Evolutionary conservation across 2,797 vertebrate species (phyloP).

Genomic region (Ciconia nigra): DNA sequence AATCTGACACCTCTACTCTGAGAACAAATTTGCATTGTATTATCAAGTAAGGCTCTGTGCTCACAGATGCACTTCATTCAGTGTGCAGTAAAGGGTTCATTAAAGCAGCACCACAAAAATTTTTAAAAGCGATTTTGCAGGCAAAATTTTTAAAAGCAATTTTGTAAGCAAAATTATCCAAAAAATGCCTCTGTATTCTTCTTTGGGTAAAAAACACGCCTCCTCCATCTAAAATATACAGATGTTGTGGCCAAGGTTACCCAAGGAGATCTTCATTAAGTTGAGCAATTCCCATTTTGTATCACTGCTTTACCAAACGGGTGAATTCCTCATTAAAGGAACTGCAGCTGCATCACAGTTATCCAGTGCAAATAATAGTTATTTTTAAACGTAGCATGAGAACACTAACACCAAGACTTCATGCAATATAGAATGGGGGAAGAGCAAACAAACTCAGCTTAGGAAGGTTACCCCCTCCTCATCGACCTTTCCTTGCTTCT

Average conservation of each 20-base stretch:
- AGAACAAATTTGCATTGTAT: slow-evolving; percentile 58
- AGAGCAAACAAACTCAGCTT: background rate
- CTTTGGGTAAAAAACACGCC: background rate
- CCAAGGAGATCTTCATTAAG: slow-evolving; percentile 65
- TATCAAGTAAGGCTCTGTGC: background rate
- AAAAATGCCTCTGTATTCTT: background rate
- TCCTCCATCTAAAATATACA: background rate
- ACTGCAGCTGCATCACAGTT: background rate
- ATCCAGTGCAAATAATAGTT: background rate
- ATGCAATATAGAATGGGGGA: background rate
- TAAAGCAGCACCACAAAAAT: background rate
- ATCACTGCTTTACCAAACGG: background rate
- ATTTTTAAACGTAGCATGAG: background rate
- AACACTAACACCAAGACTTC: background rate
- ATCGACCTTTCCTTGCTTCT: background rate
- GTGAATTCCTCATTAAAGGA: background rate
- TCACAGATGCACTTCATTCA: slow-evolving; percentile 28
- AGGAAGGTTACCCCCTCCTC: background rate
- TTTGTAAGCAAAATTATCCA: background rate
- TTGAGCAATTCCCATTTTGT: slow-evolving; percentile 28
- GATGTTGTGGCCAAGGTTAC: slow-evolving; percentile 40
- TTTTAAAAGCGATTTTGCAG: background rate
- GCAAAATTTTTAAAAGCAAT: background rate
- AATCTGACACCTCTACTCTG: slow-evolving; percentile 60
- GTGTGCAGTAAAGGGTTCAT: background rate